phyloP scores from a whole-genome alignment of 2,113 vertebrate species.

The Syrmaticus mikado region DNA sequence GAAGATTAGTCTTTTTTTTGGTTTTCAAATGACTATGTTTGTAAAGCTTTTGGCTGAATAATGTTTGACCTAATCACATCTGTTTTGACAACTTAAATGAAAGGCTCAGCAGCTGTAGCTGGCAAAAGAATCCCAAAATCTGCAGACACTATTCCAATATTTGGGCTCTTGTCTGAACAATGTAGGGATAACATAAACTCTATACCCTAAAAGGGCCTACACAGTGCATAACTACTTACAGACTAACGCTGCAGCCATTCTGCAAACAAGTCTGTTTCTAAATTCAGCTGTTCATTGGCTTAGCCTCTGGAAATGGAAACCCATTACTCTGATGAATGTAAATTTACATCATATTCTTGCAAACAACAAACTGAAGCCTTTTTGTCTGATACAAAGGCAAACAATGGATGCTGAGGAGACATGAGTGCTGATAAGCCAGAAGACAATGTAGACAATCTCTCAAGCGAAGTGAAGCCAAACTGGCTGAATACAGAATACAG shows the following conservation, averaged over 20 bases:
- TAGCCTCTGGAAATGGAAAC: conserved; percentile 8
- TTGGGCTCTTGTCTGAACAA: conserved; percentile 47
- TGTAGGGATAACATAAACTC: conserved; percentile 8
- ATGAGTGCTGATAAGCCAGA: background rate
- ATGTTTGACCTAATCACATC: conserved; percentile 62
- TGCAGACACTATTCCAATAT: conserved; percentile 25
- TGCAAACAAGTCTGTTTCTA: conserved; percentile 29
- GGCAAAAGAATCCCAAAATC: conserved; percentile 21
- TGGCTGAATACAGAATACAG: background rate
- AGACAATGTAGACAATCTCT: background rate
- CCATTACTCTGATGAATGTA: background rate
- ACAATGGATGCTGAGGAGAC: background rate
- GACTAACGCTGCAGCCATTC: background rate
- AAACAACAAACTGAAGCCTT: conserved; percentile 28
- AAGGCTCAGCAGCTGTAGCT: conserved; percentile 32
- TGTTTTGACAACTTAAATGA: conserved; percentile 49
- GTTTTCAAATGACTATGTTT: conserved; percentile 17
- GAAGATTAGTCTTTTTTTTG: conserved; percentile 62
- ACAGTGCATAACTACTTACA: background rate
- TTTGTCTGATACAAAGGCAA: conserved; percentile 34
- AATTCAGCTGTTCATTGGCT: conserved; percentile 33
- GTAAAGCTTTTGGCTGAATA: conserved; percentile 44
- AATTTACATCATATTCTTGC: conserved; percentile 37
- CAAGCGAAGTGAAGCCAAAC: conserved; percentile 11
- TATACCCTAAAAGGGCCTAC: background rate